Percentiles rank a stretch among this genome's conserved stretches.
phyloP scores from a whole-genome alignment of 1,140 invertebrate species.

The Anadara kagoshimensis region DNA sequence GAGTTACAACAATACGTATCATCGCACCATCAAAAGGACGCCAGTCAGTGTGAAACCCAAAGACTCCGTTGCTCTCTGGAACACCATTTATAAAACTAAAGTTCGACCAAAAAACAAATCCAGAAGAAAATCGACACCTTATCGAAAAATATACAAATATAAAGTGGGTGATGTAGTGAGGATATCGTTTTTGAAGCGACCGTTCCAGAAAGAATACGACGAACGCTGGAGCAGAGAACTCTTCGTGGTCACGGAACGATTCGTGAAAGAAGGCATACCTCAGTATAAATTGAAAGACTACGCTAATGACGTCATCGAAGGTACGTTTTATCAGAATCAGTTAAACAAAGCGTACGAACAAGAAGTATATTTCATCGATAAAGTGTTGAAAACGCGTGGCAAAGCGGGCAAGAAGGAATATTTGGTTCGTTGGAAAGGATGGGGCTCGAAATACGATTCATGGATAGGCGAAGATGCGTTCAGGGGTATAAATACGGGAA shows the following conservation, averaged over 20 bases:
- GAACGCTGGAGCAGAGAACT: conserved; percentile 9
- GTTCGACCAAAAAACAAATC: not conserved
- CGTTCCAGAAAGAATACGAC: conserved; percentile 7
- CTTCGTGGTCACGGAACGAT: not conserved
- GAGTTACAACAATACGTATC: conserved; percentile 34
- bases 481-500: no score
- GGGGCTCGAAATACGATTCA: not conserved
- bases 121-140: not conserved
- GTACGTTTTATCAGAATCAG: not conserved
- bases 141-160: not conserved
- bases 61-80: conserved; percentile 4
- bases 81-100: not conserved
- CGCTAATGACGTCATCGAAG: not conserved
- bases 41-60: conserved; percentile 6
- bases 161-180: conserved; percentile 19
- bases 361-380: conserved; percentile 2
- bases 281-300: conserved; percentile 1
- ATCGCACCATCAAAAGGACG: conserved; percentile 24
- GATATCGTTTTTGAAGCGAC: conserved; percentile 11
- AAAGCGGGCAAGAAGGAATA: not conserved
- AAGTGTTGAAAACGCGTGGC: not conserved
- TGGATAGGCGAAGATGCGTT: not conserved
- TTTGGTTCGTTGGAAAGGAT: not conserved
- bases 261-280: not conserved
- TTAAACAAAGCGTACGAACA: conserved; percentile 1